Base-by-base conservation (phyloP, 2,888 invertebrate species). In the Xanthostigma xanthostigma region DNA sequence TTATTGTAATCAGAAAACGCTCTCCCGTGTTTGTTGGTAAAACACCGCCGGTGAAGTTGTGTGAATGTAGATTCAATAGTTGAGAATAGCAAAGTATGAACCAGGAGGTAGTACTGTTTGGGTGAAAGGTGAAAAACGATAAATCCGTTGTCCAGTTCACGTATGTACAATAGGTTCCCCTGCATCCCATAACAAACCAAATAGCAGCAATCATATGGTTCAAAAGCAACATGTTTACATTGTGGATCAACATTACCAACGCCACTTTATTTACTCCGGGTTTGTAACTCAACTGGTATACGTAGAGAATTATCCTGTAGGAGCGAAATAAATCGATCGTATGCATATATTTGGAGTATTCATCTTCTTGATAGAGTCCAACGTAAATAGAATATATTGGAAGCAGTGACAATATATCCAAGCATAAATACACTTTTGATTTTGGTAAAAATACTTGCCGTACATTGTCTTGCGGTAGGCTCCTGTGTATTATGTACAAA, bases 371-470 rank as follows among this genome's bases (percentile, higher is more conserved):
- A 50, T n/a, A 50, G 41, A 55, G 36, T 11, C 51, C 36, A 10
- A 46, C 40, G 36, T 51, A 53, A 2, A 50, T n/a, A 43, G 53
- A 52, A 42, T 53, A 53, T n/a, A 53, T 37, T 8, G 56, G 56
- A 3, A 55, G 34, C 9, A 55, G 35, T 0, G 54, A 45, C n/a
- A 55, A 10, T 5, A 53, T 41, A 33, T 50, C 54, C 3, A 55
- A 9, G 1, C 41, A 9, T 36, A 56, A 42, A 12, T 44, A 44
- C 2, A 45, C 3, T 1, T 45, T 13, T 13, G 34, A 14, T 8
- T 51, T 52, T 3, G 54, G 53, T 35, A 51, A 37, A 45, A 51
- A 43, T 17, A 51, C 47, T 12, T 51, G 45, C 35, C 34, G 44
- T 41, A 41, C 47, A 44, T 53, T 45, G 12, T 51, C 39, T 8